Evolutionary conservation across 2,888 invertebrate species (phyloP).

Genomic region (Clistopyga incitator): DNA sequence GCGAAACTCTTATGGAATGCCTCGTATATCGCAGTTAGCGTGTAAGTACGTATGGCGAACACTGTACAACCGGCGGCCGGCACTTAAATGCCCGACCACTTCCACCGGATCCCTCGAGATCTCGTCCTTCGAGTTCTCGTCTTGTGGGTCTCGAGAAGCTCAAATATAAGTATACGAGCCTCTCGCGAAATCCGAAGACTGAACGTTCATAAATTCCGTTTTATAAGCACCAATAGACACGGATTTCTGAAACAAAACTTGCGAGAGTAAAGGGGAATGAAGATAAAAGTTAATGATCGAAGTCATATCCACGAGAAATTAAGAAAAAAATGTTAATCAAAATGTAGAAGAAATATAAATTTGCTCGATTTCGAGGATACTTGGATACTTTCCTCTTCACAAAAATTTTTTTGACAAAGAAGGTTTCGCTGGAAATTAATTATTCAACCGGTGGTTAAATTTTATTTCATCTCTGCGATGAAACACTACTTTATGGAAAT

Average conservation of each 20-base stretch:
- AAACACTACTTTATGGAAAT: neutral
- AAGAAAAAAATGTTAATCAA: neutral
- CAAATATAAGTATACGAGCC: conserved; percentile 6
- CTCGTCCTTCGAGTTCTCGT: conserved; percentile 58
- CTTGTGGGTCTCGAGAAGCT: conserved; percentile 30
- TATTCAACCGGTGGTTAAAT: neutral
- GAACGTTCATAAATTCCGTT: neutral
- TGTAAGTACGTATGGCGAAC: conserved; percentile 1
- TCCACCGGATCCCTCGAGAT: conserved; percentile 45
- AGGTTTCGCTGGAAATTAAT: neutral
- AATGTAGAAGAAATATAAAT: neutral
- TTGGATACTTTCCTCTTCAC: neutral
- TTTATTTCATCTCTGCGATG: neutral
- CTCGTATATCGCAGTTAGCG: neutral
- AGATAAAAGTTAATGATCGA: neutral
- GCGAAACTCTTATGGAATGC: too few relatives aligned
- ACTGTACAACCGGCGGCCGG: conserved; percentile 32
- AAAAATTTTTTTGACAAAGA: neutral
- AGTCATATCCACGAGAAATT: neutral
- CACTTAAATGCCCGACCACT: conserved; percentile 59
- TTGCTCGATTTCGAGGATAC: neutral
- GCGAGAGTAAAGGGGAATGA: neutral
- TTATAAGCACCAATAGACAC: conserved; percentile 12
- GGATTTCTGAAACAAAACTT: neutral
- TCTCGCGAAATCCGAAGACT: neutral